These are phyloP conservation scores for Zeugodacus cucurbitae DNA, from an alignment of 1,140 invertebrate genomes.

Conservation along the genomic window DNA sequence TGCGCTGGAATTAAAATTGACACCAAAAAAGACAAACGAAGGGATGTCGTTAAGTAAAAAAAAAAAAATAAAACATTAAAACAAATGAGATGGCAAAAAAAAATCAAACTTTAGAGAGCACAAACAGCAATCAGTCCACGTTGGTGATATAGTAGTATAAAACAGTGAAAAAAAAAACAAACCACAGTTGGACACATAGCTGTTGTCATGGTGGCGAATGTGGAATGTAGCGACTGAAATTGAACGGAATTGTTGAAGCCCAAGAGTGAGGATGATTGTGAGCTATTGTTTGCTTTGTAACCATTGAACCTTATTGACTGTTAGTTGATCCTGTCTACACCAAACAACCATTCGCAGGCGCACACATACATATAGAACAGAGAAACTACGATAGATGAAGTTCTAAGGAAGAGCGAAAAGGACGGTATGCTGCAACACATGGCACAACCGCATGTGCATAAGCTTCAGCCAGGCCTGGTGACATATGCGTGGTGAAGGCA, in stretches of 20 bases:
- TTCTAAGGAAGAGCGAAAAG: neutral
- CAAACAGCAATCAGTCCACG: neutral
- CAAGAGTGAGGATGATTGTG: neutral
- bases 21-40: neutral
- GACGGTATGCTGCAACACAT: neutral
- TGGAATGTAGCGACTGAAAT: neutral
- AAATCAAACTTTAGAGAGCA: neutral
- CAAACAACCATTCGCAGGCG: neutral
- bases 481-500: neutral
- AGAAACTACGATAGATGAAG: neutral
- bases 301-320: conserved; percentile 36
- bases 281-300: conserved; percentile 33
- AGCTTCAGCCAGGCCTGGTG: no score
- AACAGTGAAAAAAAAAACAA: neutral
- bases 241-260: neutral
- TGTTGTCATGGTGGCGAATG: neutral
- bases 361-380: neutral
- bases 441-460: neutral
- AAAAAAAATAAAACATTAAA: neutral
- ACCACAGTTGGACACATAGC: neutral
- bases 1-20: neutral
- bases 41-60: neutral
- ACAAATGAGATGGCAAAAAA: neutral
- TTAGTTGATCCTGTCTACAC: conserved; percentile 18
- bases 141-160: no score